These are phyloP conservation scores for Colletes gigas DNA, from an alignment of 1,140 invertebrate genomes.

Conservation along the genomic window DNA sequence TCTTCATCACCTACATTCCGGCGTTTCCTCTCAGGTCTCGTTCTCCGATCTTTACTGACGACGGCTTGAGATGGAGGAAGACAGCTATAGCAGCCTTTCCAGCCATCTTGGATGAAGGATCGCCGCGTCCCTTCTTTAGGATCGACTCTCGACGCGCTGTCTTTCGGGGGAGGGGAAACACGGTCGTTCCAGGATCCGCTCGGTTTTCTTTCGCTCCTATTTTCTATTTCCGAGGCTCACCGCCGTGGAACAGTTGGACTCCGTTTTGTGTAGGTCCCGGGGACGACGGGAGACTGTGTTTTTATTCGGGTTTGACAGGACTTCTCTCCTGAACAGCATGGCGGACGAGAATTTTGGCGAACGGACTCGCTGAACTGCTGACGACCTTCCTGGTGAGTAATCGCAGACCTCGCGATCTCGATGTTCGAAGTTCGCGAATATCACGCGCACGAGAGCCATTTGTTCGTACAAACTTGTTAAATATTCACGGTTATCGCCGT, in stretches of 20 bases:
- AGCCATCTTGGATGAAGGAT: slow-evolving; percentile 66
- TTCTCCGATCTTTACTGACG: slow-evolving; percentile 81
- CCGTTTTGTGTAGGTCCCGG: not conserved
- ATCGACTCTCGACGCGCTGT: not conserved
- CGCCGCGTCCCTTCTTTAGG: slow-evolving; percentile 12
- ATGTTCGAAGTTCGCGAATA: not conserved
- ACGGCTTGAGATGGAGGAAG: slow-evolving; percentile 67
- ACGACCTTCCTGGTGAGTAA: slow-evolving; percentile 16
- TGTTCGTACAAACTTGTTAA: not conserved
- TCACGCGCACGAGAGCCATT: not conserved
- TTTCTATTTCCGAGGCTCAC: not conserved
- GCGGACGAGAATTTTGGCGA: not conserved
- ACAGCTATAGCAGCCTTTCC: slow-evolving; percentile 62
- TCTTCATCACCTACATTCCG: slow-evolving; percentile 79
- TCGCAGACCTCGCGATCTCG: not conserved
- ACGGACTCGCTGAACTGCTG: not conserved
- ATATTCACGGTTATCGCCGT: not conserved
- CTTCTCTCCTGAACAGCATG: not conserved
- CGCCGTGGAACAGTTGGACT: not conserved
- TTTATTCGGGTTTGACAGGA: not conserved
- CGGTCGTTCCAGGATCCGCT: not conserved
- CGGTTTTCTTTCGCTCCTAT: not conserved
- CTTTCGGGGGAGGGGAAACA: not conserved
- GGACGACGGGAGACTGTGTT: not conserved
- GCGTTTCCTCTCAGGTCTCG: slow-evolving; percentile 79